A percentile compares a stretch with the other conserved stretches of the same genome.
These are phyloP conservation scores for Drosophila kanapiae DNA, from an alignment of 1,140 invertebrate species.

Conservation along the genomic window DNA sequence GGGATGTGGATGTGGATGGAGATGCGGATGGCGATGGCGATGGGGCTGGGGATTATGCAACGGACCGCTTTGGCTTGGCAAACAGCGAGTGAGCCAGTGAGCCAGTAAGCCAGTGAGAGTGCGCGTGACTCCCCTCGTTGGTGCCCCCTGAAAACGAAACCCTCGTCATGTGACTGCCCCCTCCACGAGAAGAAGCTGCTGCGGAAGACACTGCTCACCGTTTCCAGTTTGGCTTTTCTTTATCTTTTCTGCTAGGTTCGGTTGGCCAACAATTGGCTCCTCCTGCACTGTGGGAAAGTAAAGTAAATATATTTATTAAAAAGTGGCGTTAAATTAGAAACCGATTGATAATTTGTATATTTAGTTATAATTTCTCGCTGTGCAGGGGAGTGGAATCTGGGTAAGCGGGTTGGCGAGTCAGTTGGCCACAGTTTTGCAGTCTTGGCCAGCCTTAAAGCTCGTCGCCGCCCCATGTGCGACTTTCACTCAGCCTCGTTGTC, in stretches of 20 bases:
- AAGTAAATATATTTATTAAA: not conserved
- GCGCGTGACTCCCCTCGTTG: constrained; percentile 49
- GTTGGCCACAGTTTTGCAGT: constrained; percentile 44
- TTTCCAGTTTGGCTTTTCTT: constrained; percentile 46
- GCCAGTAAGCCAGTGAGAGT: constrained; percentile 63
- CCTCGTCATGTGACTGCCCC: constrained; percentile 6
- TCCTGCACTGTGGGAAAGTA: constrained; percentile 11
- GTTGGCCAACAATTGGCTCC: constrained; percentile 20
- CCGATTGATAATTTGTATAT: no score
- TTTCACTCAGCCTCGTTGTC: constrained; percentile 53
- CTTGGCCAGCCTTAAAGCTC: constrained; percentile 26
- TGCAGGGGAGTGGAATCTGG: constrained; percentile 59
- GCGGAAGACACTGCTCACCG: constrained; percentile 47
- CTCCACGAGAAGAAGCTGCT: constrained; percentile 43
- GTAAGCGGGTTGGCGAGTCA: constrained; percentile 70
- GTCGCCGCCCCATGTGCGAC: constrained; percentile 43
- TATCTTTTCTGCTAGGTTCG: no score
- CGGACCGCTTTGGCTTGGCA: constrained; percentile 36
- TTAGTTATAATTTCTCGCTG: constrained; percentile 8
- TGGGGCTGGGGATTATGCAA: constrained; percentile 55
- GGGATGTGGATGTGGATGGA: constrained; percentile 7
- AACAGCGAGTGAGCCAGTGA: constrained; percentile 40
- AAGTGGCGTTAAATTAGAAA: no score
- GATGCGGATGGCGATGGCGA: constrained; percentile 9
- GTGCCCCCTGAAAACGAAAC: constrained; percentile 4